Evolutionary conservation across 2,113 vertebrate species (phyloP).

Genomic region (Glareola pratincola): DNA sequence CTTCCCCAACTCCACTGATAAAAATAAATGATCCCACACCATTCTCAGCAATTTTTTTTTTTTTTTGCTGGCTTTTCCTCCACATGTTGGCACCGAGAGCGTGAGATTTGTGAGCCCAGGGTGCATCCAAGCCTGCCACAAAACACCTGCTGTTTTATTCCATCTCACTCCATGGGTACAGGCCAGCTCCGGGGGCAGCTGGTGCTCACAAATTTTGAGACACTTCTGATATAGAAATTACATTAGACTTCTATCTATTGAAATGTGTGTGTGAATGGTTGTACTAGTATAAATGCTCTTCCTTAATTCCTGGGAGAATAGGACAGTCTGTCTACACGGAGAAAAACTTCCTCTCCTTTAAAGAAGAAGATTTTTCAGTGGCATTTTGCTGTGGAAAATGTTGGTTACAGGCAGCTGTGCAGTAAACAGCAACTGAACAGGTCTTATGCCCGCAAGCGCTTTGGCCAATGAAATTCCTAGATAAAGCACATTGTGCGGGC

Average conservation of each 20-base stretch:
- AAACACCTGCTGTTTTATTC: slow-evolving; percentile 61
- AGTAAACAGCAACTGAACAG: neutral
- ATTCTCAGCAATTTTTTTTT: neutral
- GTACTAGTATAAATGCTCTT: slow-evolving; percentile 14
- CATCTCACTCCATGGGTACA: neutral
- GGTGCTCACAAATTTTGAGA: slow-evolving; percentile 42
- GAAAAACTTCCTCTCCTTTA: slow-evolving; percentile 25
- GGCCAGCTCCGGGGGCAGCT: slow-evolving; percentile 48
- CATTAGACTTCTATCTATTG: slow-evolving; percentile 45
- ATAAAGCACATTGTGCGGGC: neutral
- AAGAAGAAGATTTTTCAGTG: neutral
- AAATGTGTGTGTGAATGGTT: slow-evolving; percentile 29
- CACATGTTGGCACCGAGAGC: neutral
- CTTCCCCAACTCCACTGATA: neutral
- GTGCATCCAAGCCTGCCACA: slow-evolving; percentile 42
- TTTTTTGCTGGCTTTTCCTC: slow-evolving; percentile 27
- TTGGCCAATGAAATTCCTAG: neutral
- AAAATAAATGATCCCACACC: neutral
- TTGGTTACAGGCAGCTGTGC: neutral
- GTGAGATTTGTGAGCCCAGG: slow-evolving; percentile 32
- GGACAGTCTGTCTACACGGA: neutral
- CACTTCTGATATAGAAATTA: slow-evolving; percentile 26
- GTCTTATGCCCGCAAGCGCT: neutral
- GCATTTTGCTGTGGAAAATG: neutral
- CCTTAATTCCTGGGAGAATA: slow-evolving; percentile 42